Base-by-base conservation (phyloP, 2,113 vertebrate genomes). In the Mesitornis unicolor region DNA sequence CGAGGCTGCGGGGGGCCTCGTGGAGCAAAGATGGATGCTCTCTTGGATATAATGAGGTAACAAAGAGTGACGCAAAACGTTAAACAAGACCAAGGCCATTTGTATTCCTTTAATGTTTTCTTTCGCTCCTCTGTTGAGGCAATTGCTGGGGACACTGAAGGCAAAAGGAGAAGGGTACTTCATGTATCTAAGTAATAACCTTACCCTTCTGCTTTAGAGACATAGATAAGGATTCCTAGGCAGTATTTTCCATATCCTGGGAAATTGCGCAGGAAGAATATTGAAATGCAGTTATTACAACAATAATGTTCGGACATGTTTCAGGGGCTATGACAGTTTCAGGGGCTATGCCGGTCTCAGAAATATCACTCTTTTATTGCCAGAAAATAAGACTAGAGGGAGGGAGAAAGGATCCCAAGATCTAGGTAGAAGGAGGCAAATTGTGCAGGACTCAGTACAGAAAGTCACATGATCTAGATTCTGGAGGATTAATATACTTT, bases 1-100 rank as follows among this genome's bases (percentile, higher is more conserved):
- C 0, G 3, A 87, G n/a, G 31, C 4, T 10, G 18, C 0, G 0
- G 17, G 16, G 8, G 38, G 1, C 10, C 73, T 64, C 0, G 0
- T 51, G 47, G 42, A 22, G 35, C 50, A 67, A 90, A 85, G 87
- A 57, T 38, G 36, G 48, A 67, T 43, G 26, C 4, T 54, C 16
- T 38, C 42, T 60, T 35, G 18, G 56, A 64, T 65, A 40, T 35
- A 85, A 76, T 16, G 35, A 21, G 45, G 40, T 38, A 36, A 82
- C 61, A 57, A 82, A 75, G 31, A 56, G 24, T 16, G 54, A 64
- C 35, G 48, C 16, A 2, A 73, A 53, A 48, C 76, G 43, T 48
- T 70, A 70, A 86, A 88, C 16, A 70, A 70, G 38, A 80, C 36
- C 75, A 67, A 91, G 67, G 42, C 15, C 50, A 59, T 63, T 81